Base-by-base conservation (phyloP, 2,888 invertebrate species). In the Poecilus cupreus region DNA sequence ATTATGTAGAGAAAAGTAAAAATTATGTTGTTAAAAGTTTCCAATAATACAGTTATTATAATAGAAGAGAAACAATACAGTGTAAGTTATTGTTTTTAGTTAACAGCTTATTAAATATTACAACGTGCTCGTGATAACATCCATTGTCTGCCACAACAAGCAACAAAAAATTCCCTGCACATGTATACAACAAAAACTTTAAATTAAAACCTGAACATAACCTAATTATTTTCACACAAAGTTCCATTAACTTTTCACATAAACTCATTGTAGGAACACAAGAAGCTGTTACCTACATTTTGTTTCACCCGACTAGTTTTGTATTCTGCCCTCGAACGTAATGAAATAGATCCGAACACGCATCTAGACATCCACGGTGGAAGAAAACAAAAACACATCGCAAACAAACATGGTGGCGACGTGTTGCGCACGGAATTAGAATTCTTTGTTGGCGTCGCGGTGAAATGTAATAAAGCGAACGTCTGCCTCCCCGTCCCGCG, bases 331-430 rank as follows among this genome's bases (percentile, higher is more conserved):
- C 75, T 51, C 75, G 75, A 22, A 51, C 51, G 18, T 75, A 75
- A 75, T 75, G 75, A 75, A 75, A 75, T 75, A 75, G 75, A 75
- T 51, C 49, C 51, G 51, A 75, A 75, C 75, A 75, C 75, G 51
- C 75, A 75, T 75, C 75, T 49, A 75, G 75, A 68, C 39, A 32
- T 32, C 68, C 32, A 68, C 60, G 60, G 54, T 60, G 26, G 68
- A 72, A 51, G 75, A 75, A 75, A 75, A 75, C 49, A 51, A 75
- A 51, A 75, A 75, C 75, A 75, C 26, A 75, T 32, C 51, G 51
- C 75, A 51, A 75, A 75, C 49, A 72, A 75, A 49, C 49, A 51
- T 43, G 49, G 75, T 32, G 32, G 51, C 75, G 51, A 51, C 75
- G 75, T 49, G 75, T 51, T 32, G 51, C 74, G 22, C 51, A 3